Evolutionary conservation across 2,888 invertebrate species (phyloP), one percentile per base, ranked within the genome.

Genomic region (Hypercompe scribonia): DNA sequence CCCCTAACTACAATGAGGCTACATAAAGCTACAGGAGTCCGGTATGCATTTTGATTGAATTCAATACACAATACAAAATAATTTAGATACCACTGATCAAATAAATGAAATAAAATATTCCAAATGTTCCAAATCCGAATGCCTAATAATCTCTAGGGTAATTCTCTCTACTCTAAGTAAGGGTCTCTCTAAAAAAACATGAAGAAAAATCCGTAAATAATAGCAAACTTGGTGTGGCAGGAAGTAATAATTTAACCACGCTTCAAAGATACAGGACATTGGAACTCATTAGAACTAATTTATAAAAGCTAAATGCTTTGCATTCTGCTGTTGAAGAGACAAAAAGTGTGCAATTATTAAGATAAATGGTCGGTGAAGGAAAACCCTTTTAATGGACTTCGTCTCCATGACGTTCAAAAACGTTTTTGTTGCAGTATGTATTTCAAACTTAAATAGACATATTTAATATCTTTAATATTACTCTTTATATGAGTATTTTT

Each of bases 331-430:
- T 74, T 50, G 33, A 72, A 78, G 69, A 65, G 58, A 65, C 77
- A 68, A 75, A 73, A 72, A 72, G 63, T 72, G 72, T 82, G 79
- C 84, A 79, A 84, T 84, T 84, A 84, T 83, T 82, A 82, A 81
- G 81, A 84, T 84, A 69, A 82, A 82, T 84, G 81, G 67, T 74
- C 73, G 67, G 75, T 78, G 78, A 78, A 81, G 79, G 79, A 76
- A 82, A 83, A 81, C 78, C 79, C 77, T 82, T 84, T 82, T 83
- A 83, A 84, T 81, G 75, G 82, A 81, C 73, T 76, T 70, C 75
- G 72, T 69, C 72, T 74, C 77, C 73, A 73, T 79, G 76, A 81
- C 50, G 71, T 65, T 63, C 71, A 75, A 63, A 83, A 70, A 66
- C 73, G 71, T 54, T 75, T 78, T 73, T 70, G 42, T 63, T 15